These are phyloP conservation scores for Copidosoma aretas DNA, from an alignment of 2,888 invertebrate species.

Conservation along the genomic window DNA sequence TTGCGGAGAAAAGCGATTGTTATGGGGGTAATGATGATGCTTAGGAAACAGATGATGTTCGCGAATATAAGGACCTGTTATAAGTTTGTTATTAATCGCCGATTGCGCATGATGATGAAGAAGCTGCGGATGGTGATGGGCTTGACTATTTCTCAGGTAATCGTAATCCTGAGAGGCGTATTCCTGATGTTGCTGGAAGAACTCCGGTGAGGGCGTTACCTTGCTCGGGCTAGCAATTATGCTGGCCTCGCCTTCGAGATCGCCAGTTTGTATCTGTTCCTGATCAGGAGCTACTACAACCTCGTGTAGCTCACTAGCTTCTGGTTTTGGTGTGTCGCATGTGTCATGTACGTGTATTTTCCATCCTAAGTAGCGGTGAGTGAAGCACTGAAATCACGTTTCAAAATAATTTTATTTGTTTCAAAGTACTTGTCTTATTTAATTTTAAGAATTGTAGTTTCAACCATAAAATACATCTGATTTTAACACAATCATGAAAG, in stretches of 20 bases:
- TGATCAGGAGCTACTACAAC: conserved; percentile 63
- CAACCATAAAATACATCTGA: not conserved
- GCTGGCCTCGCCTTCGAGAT: conserved; percentile 55
- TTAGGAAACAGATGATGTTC: conserved; percentile 12
- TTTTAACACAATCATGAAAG: too few relatives aligned
- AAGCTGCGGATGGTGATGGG: conserved; percentile 45
- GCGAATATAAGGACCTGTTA: conserved; percentile 35
- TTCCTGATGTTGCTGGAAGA: conserved; percentile 52
- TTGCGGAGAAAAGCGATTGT: conserved; percentile 36
- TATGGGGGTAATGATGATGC: conserved; percentile 29
- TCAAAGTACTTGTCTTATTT: not conserved
- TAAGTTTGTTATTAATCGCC: conserved; percentile 33
- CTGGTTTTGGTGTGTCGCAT: conserved; percentile 66
- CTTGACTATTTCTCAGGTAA: conserved; percentile 46
- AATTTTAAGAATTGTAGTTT: conserved; percentile 6
- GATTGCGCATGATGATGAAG: conserved; percentile 33
- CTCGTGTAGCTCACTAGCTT: conserved; percentile 66
- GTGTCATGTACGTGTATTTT: conserved; percentile 89
- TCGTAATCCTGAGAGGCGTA: conserved; percentile 44
- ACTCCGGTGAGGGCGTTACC: conserved; percentile 59
- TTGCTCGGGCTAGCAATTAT: conserved; percentile 53
- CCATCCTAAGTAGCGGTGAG: conserved; percentile 93
- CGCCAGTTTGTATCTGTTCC: conserved; percentile 45
- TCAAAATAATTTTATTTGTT: not conserved
- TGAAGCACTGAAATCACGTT: conserved; percentile 74